Base-by-base conservation (phyloP, 2,888 invertebrate species). In the Drosophila mercatorum region DNA sequence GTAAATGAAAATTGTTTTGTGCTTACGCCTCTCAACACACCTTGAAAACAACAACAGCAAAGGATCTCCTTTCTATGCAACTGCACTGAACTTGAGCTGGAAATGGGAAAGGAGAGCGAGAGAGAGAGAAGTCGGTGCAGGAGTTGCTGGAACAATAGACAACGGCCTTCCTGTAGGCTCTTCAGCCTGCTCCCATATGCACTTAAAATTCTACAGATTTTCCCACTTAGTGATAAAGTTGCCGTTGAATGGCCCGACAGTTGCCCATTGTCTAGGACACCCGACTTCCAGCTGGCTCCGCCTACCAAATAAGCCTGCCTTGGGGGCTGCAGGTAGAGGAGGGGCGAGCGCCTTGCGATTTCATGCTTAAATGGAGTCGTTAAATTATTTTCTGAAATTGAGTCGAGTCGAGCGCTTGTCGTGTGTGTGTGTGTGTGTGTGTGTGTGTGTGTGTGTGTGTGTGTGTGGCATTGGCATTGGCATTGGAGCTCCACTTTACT, bases 341-440 rank as follows among this genome's bases (percentile, higher is more conserved):
- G 47, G 56, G 52, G 22, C 12, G 38, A 41, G 41, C 55, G 41
- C 65, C 81, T 80, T 83, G 78, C 83, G 86, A 90, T 90, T 90
- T 90, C 81, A 88, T 86, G 90, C 90, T 80, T 82, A 82, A 91
- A 89, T 88, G 78, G 81, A 88, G 89, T 89, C 89, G 90, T 89
- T 88, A 89, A 91, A 89, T 88, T 88, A 83, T 86, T 85, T 91
- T 86, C 80, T 86, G 78, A 83, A 89, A 88, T 89, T 89, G 81
- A 87, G 87, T 88, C 46, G 46, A 46, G 22, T 26, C 83, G 82
- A 78, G 75, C 74, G 71, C 58, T 74, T 71, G 72, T 72, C 80
- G 74, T 68, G 52, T 59, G 46, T 38, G 46, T 53, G 53, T 68
- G 52, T 59, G 46, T 38, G 46, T 53, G 53, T 22, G 22, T 68